These are phyloP conservation scores for Trachelus tabidus DNA, from an alignment of 2,888 invertebrate species.

Conservation along the genomic window DNA sequence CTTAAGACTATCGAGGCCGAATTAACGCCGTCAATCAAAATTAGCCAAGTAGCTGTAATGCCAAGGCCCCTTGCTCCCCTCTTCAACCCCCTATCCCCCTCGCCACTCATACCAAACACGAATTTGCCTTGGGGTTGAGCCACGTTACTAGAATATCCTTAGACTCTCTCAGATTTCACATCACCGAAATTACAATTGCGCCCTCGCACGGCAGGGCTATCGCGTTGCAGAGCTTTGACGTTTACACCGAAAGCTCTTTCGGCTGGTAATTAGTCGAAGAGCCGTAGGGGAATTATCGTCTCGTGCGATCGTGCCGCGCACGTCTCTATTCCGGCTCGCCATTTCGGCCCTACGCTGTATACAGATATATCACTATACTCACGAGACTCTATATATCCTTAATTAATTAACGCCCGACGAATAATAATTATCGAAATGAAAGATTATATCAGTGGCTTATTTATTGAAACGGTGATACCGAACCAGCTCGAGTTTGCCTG, in stretches of 20 bases:
- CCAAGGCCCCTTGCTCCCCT: neutral
- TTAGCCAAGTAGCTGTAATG: neutral
- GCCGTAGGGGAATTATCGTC: constrained; percentile 55
- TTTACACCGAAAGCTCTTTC: constrained; percentile 50
- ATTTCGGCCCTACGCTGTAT: constrained; percentile 17
- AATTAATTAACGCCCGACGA: constrained; percentile 62
- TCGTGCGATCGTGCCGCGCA: constrained; percentile 42
- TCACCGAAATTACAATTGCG: constrained; percentile 2
- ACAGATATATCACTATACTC: constrained; percentile 28
- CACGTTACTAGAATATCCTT: neutral
- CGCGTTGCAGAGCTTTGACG: constrained; percentile 28
- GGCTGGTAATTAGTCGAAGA: constrained; percentile 58
- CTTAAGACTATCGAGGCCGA: neutral
- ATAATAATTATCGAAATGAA: constrained; percentile 64
- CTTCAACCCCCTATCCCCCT: neutral
- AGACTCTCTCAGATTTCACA: neutral
- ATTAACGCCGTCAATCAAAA: neutral
- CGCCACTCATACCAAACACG: neutral
- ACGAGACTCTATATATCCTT: constrained; percentile 37
- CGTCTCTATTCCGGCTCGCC: constrained; percentile 8
- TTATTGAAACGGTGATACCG: constrained; percentile 52
- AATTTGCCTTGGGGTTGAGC: neutral
- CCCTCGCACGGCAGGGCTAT: neutral
- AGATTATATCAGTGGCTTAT: constrained; percentile 60
- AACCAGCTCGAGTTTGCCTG: constrained; percentile 27